phyloP scores from a whole-genome alignment of 2,888 invertebrate species.

The Scaptodrosophila latifasciaeformis region DNA sequence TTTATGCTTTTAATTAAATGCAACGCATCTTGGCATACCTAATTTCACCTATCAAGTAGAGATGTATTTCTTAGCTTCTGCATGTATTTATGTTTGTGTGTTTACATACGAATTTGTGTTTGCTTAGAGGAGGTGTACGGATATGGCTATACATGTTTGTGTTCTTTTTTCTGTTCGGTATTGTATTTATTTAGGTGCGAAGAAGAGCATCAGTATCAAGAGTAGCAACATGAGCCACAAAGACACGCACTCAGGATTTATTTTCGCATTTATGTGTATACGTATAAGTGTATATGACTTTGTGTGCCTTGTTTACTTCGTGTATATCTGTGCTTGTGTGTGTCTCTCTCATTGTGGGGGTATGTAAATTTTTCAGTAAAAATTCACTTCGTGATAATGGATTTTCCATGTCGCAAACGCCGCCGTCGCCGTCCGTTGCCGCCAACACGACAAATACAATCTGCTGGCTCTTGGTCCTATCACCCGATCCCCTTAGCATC shows the following conservation, averaged over 20 bases:
- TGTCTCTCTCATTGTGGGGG: slow-evolving; percentile 32
- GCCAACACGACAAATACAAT: slow-evolving; percentile 37
- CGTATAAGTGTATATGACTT: too few species aligned
- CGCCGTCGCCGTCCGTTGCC: slow-evolving; percentile 38
- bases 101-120: too few species aligned
- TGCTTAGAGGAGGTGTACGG: background rate
- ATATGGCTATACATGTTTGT: background rate
- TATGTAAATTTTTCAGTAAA: slow-evolving; percentile 68
- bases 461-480: slow-evolving; percentile 24
- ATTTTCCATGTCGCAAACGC: slow-evolving; percentile 72
- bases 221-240: slow-evolving; percentile 36
- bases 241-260: slow-evolving; percentile 64
- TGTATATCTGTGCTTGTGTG: background rate
- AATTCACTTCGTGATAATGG: slow-evolving; percentile 70
- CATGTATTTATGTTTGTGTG: slow-evolving; percentile 4
- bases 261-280: slow-evolving; percentile 63
- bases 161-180: slow-evolving; percentile 1
- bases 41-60: slow-evolving; percentile 45
- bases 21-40: slow-evolving; percentile 52
- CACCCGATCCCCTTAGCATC: background rate
- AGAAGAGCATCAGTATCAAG: background rate
- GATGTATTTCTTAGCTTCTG: slow-evolving; percentile 17
- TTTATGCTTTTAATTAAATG: slow-evolving; percentile 67
- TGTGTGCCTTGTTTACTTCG: too few species aligned
- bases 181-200: slow-evolving; percentile 33